Base-by-base conservation (phyloP, 2,113 vertebrate species). In the Pithys albifrons region DNA sequence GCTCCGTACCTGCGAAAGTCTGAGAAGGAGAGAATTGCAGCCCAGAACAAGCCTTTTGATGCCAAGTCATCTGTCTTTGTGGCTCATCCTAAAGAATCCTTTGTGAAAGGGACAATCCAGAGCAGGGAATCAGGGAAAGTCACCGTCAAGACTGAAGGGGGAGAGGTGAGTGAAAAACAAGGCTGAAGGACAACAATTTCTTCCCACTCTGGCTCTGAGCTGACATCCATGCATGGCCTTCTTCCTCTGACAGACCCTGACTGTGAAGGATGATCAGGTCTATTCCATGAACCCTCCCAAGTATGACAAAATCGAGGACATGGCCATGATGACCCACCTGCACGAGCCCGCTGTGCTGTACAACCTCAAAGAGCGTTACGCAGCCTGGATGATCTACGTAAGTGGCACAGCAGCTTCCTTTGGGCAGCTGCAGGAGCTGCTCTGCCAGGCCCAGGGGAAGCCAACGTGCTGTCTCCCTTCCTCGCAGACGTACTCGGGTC, bases 311-410 rank as follows among this genome's bases (percentile, higher is more conserved):
- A 99, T 99, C 0, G 98, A 99, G 97, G 98, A 99, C 92, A 99
- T 99, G 99, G 99, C 98, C 89, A 99, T 99, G 99, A 99, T 99
- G 98, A 99, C 98, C 24, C 98, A 99, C 94, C 97, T 99, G 75
- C 98, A 98, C 0, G 98, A 99, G 85, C 98, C 98, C 0, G 98
- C 96, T 8, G 95, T 96, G 91, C 91, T 96, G 83, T 96, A 96
- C 57, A 96, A 95, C 94, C 85, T 66, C 64, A n/a, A n/a, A n/a
- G n/a, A n/a, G n/a, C n/a, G n/a, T n/a, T n/a, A n/a, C n/a, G n/a
- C n/a, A n/a, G n/a, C n/a, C n/a, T n/a, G n/a, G n/a, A n/a, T n/a
- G n/a, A n/a, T n/a, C n/a, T n/a, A n/a, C n/a, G n/a, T n/a, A n/a
- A n/a, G n/a, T n/a, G n/a, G n/a, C n/a, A n/a, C n/a, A n/a, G n/a